phyloP scores from a whole-genome alignment of 2,888 invertebrate genomes.

The Eupithecia subumbrata region DNA sequence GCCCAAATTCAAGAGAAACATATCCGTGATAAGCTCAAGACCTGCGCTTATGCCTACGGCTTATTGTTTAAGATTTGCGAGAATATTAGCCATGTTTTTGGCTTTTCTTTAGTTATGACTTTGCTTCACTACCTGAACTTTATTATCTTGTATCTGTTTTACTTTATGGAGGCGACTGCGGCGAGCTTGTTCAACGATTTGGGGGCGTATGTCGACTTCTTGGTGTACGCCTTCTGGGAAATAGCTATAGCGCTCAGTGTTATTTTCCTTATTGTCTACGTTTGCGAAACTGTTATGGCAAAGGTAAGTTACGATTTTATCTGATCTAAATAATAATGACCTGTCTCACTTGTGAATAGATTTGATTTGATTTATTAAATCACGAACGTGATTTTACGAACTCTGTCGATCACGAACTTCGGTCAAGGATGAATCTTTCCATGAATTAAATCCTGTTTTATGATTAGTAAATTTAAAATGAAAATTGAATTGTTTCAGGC shows the following conservation, averaged over 20 bases:
- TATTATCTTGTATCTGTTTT: conserved; percentile 66
- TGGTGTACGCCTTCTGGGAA: conserved; percentile 66
- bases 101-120: conserved; percentile 55
- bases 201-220: conserved; percentile 57
- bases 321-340: neutral
- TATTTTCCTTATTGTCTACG: conserved; percentile 55
- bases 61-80: conserved; percentile 55
- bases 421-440: neutral
- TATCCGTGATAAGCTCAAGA: conserved; percentile 59
- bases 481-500: conserved; percentile 55
- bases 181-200: conserved; percentile 63
- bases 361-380: neutral
- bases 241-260: conserved; percentile 55
- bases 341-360: neutral
- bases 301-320: conserved; percentile 37
- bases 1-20: conserved; percentile 55
- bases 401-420: neutral
- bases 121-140: conserved; percentile 51
- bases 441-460: conserved; percentile 54
- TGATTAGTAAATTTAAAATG: conserved; percentile 31
- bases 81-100: conserved; percentile 55
- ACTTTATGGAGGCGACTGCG: conserved; percentile 74
- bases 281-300: conserved; percentile 55
- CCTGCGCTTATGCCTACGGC: conserved; percentile 61
- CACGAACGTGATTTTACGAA: neutral